Evolutionary conservation across 2,113 vertebrate species (phyloP).

Genomic region (Cervus canadensis): DNA sequence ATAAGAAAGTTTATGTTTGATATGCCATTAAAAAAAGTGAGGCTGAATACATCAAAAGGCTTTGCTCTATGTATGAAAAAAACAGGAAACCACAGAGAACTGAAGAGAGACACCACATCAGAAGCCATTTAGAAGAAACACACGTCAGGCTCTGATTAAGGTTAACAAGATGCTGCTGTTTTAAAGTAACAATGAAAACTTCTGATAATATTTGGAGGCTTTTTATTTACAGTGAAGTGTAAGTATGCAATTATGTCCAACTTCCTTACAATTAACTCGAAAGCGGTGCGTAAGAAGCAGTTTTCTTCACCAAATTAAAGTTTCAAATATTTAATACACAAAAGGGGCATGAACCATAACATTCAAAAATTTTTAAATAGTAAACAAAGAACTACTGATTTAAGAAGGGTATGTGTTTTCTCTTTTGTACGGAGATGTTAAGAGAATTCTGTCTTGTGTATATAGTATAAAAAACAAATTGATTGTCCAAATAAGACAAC

Average conservation of each 20-base stretch:
- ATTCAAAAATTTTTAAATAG: background rate
- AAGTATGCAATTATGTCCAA: background rate
- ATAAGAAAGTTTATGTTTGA: constrained; percentile 13
- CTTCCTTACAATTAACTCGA: background rate
- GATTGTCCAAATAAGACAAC: background rate
- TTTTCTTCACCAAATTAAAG: constrained; percentile 37
- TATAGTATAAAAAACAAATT: background rate
- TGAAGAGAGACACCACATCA: constrained; percentile 80
- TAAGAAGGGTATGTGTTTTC: background rate
- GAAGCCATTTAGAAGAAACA: constrained; percentile 78
- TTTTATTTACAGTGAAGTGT: background rate
- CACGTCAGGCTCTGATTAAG: constrained; percentile 75
- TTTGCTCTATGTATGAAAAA: constrained; percentile 76
- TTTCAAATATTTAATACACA: constrained; percentile 5
- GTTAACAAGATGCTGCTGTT: constrained; percentile 61
- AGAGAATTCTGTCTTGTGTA: background rate
- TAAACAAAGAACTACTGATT: background rate
- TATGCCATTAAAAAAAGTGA: constrained; percentile 62
- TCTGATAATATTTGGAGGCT: constrained; percentile 22
- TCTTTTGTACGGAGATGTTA: background rate
- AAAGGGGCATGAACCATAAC: background rate
- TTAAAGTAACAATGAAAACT: constrained; percentile 60
- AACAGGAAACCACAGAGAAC: constrained; percentile 86
- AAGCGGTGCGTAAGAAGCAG: background rate
- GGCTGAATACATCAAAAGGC: constrained; percentile 68